phyloP scores from a whole-genome alignment of 37 sponge, comb jelly and placozoan species.

The Crambe crambe region DNA sequence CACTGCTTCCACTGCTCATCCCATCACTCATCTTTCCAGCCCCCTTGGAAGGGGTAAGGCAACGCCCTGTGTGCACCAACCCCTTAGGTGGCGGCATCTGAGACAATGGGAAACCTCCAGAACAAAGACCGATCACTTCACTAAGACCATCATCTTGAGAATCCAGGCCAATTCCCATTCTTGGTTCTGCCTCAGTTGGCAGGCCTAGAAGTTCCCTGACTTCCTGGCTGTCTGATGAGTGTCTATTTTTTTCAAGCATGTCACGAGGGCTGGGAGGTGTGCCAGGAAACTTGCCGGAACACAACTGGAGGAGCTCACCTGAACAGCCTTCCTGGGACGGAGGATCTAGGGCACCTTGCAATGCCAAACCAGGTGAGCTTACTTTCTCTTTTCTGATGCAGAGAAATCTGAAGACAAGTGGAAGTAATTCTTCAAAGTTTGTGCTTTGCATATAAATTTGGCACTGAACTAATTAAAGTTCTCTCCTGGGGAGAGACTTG shows the following conservation, averaged over 20 bases:
- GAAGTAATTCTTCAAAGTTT: no score
- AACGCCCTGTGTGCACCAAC: no score
- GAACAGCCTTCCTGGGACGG: not conserved
- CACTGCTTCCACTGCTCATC: not conserved
- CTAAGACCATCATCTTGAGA: constrained; percentile 9
- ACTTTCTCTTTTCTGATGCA: constrained; percentile 43
- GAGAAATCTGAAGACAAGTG: constrained; percentile 41
- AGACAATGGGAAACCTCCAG: constrained; percentile 55
- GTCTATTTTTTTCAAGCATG: no score
- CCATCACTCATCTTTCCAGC: not conserved
- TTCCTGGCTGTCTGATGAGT: constrained; percentile 34
- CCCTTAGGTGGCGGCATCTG: not conserved
- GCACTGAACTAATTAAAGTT: not conserved
- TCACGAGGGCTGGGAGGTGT: not conserved
- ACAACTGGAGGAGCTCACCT: constrained; percentile 40
- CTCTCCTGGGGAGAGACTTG: not conserved
- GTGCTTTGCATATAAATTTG: no score
- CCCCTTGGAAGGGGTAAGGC: no score
- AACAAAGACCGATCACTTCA: constrained; percentile 59
- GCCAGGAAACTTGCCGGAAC: constrained; percentile 48
- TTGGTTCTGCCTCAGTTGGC: not conserved
- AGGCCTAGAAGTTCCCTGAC: constrained; percentile 50
- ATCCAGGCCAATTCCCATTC: not conserved
- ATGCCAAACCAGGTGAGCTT: not conserved
- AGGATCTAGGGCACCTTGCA: not conserved